phyloP scores from a whole-genome alignment of 1,140 invertebrate genomes.

The Colletes gigas region DNA sequence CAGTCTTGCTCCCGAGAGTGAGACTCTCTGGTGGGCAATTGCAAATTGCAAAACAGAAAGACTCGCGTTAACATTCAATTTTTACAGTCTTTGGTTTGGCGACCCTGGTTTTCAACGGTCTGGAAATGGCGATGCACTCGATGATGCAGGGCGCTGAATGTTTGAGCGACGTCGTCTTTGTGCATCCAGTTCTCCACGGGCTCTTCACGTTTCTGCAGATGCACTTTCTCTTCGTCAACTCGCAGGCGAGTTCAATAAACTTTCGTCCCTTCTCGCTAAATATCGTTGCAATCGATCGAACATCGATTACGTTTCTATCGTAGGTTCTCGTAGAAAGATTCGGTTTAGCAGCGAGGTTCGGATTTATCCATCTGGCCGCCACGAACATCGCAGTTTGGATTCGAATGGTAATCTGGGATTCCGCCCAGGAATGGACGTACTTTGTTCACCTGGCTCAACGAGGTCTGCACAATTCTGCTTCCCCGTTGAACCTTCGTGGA shows the following conservation, averaged over 20 bases:
- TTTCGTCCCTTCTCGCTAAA: too few species aligned
- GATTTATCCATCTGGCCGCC: conserved; percentile 84
- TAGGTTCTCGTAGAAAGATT: conserved; percentile 83
- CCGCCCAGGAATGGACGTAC: conserved; percentile 82
- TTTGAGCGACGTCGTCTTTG: conserved; percentile 83
- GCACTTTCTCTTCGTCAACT: conserved; percentile 87
- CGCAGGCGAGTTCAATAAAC: conserved; percentile 80
- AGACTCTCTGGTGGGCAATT: too few species aligned
- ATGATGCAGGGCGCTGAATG: conserved; percentile 83
- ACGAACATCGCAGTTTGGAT: conserved; percentile 84
- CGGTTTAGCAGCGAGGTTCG: conserved; percentile 82
- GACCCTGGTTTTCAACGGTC: conserved; percentile 85
- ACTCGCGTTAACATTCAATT: not conserved
- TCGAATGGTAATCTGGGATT: conserved; percentile 84
- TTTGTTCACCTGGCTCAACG: conserved; percentile 80
- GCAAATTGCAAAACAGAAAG: too few species aligned
- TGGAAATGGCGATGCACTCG: conserved; percentile 85
- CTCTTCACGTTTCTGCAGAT: conserved; percentile 87
- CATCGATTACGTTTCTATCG: not conserved
- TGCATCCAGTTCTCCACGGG: conserved; percentile 85
- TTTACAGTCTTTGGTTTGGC: conserved; percentile 85
- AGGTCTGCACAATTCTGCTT: conserved; percentile 66
- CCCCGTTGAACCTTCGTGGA: conserved; percentile 78
- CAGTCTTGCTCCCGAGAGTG: too few species aligned
- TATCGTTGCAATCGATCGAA: not conserved